Percentiles rank a stretch among this genome's conserved stretches.
Evolutionary conservation across 2,113 vertebrate genomes (phyloP).

Genomic region (Echinops telfairi): DNA sequence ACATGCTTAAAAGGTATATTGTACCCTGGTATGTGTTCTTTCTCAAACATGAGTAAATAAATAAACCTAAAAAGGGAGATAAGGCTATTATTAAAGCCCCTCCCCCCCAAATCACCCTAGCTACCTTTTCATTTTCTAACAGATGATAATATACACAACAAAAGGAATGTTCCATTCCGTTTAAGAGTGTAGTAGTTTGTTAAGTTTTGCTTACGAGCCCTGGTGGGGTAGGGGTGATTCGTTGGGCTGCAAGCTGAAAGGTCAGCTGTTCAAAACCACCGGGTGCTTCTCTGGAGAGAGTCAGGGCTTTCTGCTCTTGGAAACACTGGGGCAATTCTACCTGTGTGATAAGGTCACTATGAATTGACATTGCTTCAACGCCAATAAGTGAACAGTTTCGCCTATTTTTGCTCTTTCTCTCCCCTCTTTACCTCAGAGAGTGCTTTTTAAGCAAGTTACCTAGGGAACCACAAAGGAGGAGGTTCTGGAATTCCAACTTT

Average conservation of each 20-base stretch:
- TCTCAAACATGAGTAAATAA: background rate
- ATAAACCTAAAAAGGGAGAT: slow-evolving; percentile 1
- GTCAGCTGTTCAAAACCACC: no score
- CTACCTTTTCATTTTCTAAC: background rate
- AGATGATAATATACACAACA: background rate
- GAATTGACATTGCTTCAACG: no score
- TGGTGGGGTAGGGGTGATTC: no score
- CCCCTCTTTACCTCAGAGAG: background rate
- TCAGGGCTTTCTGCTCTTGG: no score
- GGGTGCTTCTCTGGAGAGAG: no score
- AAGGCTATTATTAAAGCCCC: background rate
- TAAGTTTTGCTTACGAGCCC: background rate
- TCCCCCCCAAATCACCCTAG: background rate
- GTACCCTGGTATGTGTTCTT: background rate
- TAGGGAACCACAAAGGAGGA: background rate
- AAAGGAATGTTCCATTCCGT: slow-evolving; percentile 11
- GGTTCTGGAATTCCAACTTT: background rate
- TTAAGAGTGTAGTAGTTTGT: background rate
- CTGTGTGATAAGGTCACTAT: no score
- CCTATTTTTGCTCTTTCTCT: background rate
- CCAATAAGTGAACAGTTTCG: no score
- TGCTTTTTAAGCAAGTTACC: background rate
- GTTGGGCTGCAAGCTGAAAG: no score
- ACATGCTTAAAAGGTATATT: background rate
- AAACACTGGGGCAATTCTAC: no score